Conservation (phyloP, 2,797 vertebrate species). For the Eutrigla gurnardus region DNA sequence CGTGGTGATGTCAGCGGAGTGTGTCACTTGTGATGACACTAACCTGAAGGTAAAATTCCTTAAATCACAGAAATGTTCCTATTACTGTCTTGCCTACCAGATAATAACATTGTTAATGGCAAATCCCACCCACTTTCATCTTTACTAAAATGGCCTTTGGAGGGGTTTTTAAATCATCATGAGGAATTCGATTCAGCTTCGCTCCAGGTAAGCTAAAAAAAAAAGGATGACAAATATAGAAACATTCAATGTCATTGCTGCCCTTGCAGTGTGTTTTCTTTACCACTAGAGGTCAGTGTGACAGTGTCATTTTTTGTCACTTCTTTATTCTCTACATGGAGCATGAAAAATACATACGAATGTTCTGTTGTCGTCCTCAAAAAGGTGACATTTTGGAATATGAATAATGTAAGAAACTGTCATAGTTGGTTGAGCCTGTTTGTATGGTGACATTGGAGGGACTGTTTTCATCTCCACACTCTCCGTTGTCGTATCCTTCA, state of each 20-base stretch:
- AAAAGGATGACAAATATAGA: conserved; percentile 7
- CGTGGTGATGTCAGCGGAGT: neutral
- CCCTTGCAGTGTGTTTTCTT: conserved; percentile 29
- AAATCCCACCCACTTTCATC: neutral
- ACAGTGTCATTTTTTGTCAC: conserved; percentile 16
- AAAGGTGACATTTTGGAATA: conserved; percentile 23
- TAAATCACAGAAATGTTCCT: neutral
- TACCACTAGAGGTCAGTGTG: conserved; percentile 74
- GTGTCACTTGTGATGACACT: neutral
- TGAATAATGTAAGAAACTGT: conserved; percentile 38
- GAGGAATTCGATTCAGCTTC: neutral
- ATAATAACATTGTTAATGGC: neutral
- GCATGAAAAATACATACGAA: conserved; percentile 27
- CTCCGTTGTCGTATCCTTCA: conserved; percentile 7
- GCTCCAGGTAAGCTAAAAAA: neutral
- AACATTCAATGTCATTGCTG: conserved; percentile 1
- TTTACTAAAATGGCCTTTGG: neutral
- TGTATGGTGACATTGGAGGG: conserved; percentile 16
- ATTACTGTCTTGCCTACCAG: neutral
- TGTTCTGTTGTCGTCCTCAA: conserved; percentile 7
- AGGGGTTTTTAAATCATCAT: neutral
- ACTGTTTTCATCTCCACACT: conserved; percentile 27
- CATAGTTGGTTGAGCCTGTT: neutral
- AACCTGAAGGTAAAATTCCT: neutral
- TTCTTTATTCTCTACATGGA: conserved; percentile 20